These are phyloP conservation scores for Gasterosteus aculeatus DNA, from an alignment of 2,113 vertebrate genomes.

Conservation along the genomic window DNA sequence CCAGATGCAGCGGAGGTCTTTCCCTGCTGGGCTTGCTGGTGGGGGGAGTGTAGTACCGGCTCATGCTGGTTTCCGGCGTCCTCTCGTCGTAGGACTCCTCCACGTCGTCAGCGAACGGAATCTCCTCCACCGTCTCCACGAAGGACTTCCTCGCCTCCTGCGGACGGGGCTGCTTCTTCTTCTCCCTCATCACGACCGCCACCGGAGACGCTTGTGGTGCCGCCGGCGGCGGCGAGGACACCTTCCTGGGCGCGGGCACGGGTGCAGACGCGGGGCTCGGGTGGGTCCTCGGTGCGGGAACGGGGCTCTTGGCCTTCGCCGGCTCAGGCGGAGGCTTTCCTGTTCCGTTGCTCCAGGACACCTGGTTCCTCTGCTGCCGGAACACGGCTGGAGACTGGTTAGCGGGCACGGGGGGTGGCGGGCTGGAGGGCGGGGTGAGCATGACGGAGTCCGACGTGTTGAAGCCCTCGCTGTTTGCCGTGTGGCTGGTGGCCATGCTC, in stretches of 20 bases:
- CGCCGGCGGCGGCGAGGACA: conserved; percentile 11
- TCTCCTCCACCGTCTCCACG: conserved; percentile 95
- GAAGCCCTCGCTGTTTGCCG: conserved; percentile 78
- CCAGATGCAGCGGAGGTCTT: conserved; percentile 75
- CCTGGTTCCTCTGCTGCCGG: conserved; percentile 80
- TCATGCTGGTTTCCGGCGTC: conserved; percentile 85
- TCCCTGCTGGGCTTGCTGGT: conserved; percentile 80
- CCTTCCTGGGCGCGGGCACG: conserved; percentile 67
- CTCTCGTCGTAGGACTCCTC: conserved; percentile 91
- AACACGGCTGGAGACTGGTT: conserved; percentile 91
- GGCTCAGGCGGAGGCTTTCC: conserved; percentile 46
- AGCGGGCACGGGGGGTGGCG: conserved; percentile 90
- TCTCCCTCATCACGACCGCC: conserved; percentile 79
- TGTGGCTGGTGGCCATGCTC: conserved; percentile 87
- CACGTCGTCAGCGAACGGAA: conserved; percentile 96
- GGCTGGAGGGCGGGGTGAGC: conserved; percentile 96
- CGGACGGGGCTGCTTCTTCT: conserved; percentile 67
- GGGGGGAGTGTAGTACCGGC: conserved; percentile 88
- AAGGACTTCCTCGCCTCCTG: conserved; percentile 89
- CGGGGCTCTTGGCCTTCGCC: conserved; percentile 51
- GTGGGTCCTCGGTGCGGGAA: conserved; percentile 65
- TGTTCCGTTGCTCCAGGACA: conserved; percentile 79
- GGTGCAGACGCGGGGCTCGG: conserved; percentile 59
- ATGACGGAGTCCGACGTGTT: conserved; percentile 88
- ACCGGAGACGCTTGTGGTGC: conserved; percentile 15